Evolutionary conservation across 2,113 vertebrate species (phyloP).

Genomic region (Salvelinus alpinus): DNA sequence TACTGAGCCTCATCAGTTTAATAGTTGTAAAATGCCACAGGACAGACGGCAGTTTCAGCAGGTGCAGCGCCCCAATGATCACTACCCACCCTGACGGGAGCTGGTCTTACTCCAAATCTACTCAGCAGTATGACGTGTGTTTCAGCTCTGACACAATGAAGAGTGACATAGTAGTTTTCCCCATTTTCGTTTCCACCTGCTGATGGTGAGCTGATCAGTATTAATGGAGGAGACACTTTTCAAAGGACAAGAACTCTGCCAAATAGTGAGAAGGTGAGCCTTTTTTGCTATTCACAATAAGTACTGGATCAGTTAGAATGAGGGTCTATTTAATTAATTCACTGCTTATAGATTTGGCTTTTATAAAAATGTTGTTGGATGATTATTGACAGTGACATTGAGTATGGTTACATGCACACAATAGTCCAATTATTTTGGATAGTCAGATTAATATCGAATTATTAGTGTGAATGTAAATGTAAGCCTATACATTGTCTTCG

Average conservation of each 20-base stretch:
- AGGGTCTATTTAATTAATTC: too few relatives aligned
- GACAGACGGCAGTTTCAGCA: constrained; percentile 28
- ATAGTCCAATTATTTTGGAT: too few relatives aligned
- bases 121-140: constrained; percentile 51
- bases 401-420: too few relatives aligned
- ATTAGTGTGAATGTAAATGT: too few relatives aligned
- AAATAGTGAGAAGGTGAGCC: constrained; percentile 21
- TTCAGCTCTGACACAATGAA: constrained; percentile 49
- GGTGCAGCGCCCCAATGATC: constrained; percentile 42
- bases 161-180: constrained; percentile 44
- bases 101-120: constrained; percentile 55
- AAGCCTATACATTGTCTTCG: too few relatives aligned
- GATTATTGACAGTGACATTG: too few relatives aligned
- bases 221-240: constrained; percentile 46
- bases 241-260: constrained; percentile 22
- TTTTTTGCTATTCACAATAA: too few relatives aligned
- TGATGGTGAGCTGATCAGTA: constrained; percentile 34
- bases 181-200: constrained; percentile 12
- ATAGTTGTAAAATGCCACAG: constrained; percentile 48
- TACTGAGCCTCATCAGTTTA: constrained; percentile 49
- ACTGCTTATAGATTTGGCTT: too few relatives aligned
- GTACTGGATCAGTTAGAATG: too few relatives aligned
- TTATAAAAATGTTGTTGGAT: too few relatives aligned
- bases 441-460: too few relatives aligned
- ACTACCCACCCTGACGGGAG: constrained; percentile 51